phyloP scores from a whole-genome alignment of 2,888 invertebrate species.

The Conus canariensis region DNA sequence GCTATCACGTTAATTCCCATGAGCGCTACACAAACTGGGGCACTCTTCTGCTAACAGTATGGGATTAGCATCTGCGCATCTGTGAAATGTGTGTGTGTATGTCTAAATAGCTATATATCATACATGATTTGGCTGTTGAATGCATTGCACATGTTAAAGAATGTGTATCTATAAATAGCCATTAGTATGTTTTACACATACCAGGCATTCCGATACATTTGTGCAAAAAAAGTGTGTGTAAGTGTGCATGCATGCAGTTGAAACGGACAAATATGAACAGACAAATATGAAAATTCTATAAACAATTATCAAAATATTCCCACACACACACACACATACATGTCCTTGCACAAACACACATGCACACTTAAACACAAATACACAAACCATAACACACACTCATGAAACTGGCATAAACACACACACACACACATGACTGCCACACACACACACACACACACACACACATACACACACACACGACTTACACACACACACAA shows the following conservation, averaged over 20 bases:
- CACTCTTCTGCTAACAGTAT: no score
- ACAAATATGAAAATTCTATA: no score
- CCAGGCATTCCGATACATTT: no score
- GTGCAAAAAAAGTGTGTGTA: no score
- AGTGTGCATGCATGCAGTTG: not conserved
- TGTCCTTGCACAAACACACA: not conserved
- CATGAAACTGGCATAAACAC: not conserved
- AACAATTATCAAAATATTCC: no score
- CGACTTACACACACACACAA: constrained; percentile 4
- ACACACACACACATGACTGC: not conserved
- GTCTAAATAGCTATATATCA: not conserved
- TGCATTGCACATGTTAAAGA: no score
- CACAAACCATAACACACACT: not conserved
- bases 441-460: not conserved
- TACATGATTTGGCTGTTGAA: no score
- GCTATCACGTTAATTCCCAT: no score
- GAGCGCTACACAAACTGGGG: no score
- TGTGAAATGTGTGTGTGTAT: not conserved
- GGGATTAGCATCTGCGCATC: not conserved
- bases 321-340: constrained; percentile 3
- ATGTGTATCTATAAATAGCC: no score
- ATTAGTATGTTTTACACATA: not conserved
- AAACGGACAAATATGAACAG: no score
- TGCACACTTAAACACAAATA: not conserved
- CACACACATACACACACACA: not conserved